phyloP scores from a whole-genome alignment of 2,888 invertebrate genomes.

The Zeuzera pyrina region DNA sequence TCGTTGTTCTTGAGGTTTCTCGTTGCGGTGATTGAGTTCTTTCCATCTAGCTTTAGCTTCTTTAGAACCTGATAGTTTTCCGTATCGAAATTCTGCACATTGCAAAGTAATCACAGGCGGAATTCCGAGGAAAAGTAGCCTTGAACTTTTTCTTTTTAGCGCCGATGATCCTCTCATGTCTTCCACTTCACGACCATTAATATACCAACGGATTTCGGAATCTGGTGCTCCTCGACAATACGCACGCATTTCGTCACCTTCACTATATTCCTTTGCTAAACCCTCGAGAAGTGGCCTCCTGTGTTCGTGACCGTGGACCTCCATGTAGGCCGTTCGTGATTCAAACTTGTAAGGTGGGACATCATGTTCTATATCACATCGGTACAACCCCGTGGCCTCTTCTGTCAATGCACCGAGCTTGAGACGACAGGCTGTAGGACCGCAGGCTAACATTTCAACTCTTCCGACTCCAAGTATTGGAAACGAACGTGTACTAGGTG shows the following conservation, averaged over 20 bases:
- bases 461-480: constrained; percentile 48
- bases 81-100: constrained; percentile 65
- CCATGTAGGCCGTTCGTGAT: constrained; percentile 45
- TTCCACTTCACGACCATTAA: constrained; percentile 43
- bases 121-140: constrained; percentile 47
- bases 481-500: constrained; percentile 50
- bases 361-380: constrained; percentile 56
- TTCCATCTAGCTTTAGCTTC: constrained; percentile 43
- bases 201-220: constrained; percentile 53
- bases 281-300: constrained; percentile 50
- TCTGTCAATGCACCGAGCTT: constrained; percentile 46
- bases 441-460: constrained; percentile 46
- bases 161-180: constrained; percentile 36
- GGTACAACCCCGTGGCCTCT: constrained; percentile 52
- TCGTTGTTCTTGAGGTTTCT: constrained; percentile 27
- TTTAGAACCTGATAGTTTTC: constrained; percentile 52
- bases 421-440: constrained; percentile 46
- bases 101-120: constrained; percentile 62
- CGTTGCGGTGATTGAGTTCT: constrained; percentile 21
- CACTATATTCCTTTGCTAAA: constrained; percentile 39
- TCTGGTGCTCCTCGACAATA: constrained; percentile 45
- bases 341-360: constrained; percentile 50
- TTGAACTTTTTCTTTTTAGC: constrained; percentile 34
- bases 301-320: constrained; percentile 40
- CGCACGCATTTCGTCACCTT: constrained; percentile 48